phyloP scores from a whole-genome alignment of 2,888 invertebrate genomes.

The Tillus elongatus region DNA sequence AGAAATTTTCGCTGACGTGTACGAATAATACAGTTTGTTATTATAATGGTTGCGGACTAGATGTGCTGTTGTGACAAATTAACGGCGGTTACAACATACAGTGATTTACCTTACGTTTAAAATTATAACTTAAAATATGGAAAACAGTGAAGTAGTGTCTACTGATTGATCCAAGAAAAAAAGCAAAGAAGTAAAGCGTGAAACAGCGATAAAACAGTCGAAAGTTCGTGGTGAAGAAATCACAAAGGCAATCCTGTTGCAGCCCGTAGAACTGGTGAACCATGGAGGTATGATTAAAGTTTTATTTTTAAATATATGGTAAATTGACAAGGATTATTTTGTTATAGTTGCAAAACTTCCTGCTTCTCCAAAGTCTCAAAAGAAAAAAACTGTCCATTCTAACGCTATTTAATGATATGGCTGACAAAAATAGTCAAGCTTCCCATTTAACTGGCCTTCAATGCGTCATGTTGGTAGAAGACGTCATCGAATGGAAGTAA shows the following conservation, averaged over 20 bases:
- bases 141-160: too few species aligned
- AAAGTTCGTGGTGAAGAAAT: constrained; percentile 15
- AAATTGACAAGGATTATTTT: too few species aligned
- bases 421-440: constrained; percentile 14
- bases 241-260: constrained; percentile 10
- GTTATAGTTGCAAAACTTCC: constrained; percentile 1
- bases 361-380: constrained; percentile 2
- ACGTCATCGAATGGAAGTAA: constrained; percentile 11
- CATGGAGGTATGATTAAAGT: constrained; percentile 3
- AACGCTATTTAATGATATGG: constrained; percentile 8
- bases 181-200: constrained; percentile 10
- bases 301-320: too few species aligned
- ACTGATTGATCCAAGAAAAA: constrained; percentile 13
- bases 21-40: too few species aligned
- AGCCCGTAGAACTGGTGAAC: constrained; percentile 8
- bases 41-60: not conserved
- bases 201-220: constrained; percentile 12
- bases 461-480: constrained; percentile 10
- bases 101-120: too few species aligned
- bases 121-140: too few species aligned
- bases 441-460: constrained; percentile 16
- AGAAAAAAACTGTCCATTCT: constrained; percentile 9
- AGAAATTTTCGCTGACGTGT: too few species aligned
- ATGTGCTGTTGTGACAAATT: constrained; percentile 9
- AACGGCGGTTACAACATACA: too few species aligned